Evolutionary conservation across 1,140 invertebrate genomes (phyloP), one percentile per base, ranked within the genome.

Genomic region (Drosophila tani): DNA sequence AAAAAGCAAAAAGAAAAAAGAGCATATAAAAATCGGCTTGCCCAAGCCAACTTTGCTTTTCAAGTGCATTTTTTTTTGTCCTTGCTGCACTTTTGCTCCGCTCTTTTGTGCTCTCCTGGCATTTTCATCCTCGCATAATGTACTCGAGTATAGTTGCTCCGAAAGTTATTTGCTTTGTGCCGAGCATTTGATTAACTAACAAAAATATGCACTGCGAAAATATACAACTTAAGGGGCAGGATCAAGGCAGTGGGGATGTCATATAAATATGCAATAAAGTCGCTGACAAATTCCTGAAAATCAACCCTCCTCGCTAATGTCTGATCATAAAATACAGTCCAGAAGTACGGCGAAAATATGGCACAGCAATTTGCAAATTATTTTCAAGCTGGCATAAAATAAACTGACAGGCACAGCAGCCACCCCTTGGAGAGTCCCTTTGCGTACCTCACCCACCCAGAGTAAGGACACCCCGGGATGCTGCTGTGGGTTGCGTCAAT

Each of bases 341-440:
- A 49, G 43, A 67, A 47, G 49, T 19, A 56, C 41, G 56, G 21
- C 21, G 70, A 69, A 90, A 79, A 91, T 80, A 86, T 86, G 79
- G 71, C 79, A 86, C 51, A 82, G 82, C 82, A 91, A 91, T 90
- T 90, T 85, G 79, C 86, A 90, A 90, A 91, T 91, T 91, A 91
- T 91, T 91, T 91, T 82, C 86, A 75, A 85, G 81, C 84, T 79
- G 69, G 69, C 84, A 90, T 90, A 90, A 88, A 88, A 84, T 85
- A 84, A 90, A 90, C 85, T 88, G 85, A 90, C 84, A 88, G 74
- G 50, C 55, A 62, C 35, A 46, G 27, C 24, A 35, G 32, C n/a
- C 24, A 29, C 12, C n/a, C 49, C 40, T 21, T 21, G 47, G 38
- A 38, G 47, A 49, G 14, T 15, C 21, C 51, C 8, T 35, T 9